These are phyloP conservation scores for Rhaphigaster nebulosa DNA, from an alignment of 2,888 invertebrate genomes.

Conservation along the genomic window DNA sequence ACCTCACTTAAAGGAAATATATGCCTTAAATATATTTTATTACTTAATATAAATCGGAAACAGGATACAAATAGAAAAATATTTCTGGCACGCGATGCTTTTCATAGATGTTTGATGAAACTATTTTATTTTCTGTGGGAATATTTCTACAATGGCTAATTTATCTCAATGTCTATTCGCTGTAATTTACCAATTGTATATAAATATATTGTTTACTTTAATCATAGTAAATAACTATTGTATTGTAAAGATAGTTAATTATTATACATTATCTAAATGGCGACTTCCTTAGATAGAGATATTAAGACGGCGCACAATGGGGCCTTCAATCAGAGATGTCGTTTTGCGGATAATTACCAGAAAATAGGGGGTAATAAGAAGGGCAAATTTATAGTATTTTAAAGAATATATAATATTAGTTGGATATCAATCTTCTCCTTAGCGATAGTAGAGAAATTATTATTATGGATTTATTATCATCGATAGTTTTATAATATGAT, in stretches of 20 bases:
- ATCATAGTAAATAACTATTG: not conserved
- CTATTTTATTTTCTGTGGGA: not conserved
- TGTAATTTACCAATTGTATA: not conserved
- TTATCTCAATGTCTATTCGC: not conserved
- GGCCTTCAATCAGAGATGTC: too few relatives aligned
- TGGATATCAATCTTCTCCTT: too few relatives aligned
- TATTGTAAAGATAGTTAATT: not conserved
- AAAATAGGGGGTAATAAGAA: too few relatives aligned
- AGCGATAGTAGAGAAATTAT: too few relatives aligned
- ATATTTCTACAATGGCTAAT: not conserved
- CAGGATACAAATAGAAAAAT: not conserved
- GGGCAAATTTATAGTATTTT: too few relatives aligned
- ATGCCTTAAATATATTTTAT: not conserved
- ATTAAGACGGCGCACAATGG: too few relatives aligned
- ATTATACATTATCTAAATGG: not conserved
- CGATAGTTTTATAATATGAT: too few relatives aligned
- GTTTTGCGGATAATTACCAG: too few relatives aligned
- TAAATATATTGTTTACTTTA: not conserved
- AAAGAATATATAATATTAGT: too few relatives aligned
- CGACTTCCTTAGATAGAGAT: too few relatives aligned
- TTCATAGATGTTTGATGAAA: not conserved
- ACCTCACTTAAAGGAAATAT: too few relatives aligned
- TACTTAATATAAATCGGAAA: not conserved
- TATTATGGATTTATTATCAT: too few relatives aligned
- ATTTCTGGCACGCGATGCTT: not conserved